These are phyloP conservation scores for Prionailurus bengalensis DNA, from an alignment of 2,113 vertebrate species.

Conservation along the genomic window DNA sequence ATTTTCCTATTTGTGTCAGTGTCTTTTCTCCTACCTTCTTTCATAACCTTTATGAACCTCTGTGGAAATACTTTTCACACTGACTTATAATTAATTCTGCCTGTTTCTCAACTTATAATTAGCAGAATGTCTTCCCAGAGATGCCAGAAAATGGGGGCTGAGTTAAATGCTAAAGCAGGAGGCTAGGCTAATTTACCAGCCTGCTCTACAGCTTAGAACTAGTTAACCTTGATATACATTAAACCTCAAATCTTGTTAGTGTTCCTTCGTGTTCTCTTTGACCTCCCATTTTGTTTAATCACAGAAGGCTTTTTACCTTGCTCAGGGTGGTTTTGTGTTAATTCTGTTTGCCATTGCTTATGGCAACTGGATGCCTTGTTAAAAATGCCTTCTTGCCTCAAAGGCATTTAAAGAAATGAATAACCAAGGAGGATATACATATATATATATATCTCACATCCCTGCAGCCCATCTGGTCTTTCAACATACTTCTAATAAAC, in stretches of 20 bases:
- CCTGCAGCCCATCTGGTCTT: constrained; percentile 46
- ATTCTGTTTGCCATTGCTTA: constrained; percentile 30
- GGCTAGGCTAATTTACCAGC: neutral
- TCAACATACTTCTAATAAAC: constrained; percentile 1
- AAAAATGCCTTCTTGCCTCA: neutral
- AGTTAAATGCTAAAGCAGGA: neutral
- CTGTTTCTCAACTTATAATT: constrained; percentile 10
- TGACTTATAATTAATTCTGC: neutral
- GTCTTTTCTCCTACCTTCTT: neutral
- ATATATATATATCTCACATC: neutral
- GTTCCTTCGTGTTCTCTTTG: neutral
- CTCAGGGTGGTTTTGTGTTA: neutral
- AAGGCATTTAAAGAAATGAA: constrained; percentile 13
- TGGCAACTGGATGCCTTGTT: neutral
- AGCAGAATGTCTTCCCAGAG: neutral
- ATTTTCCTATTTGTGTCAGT: neutral
- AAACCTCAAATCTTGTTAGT: neutral
- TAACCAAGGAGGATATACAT: constrained; percentile 9
- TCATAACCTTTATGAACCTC: neutral
- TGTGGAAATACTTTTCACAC: neutral
- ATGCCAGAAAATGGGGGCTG: neutral
- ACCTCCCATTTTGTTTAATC: neutral
- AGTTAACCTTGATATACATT: neutral
- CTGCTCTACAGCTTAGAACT: neutral
- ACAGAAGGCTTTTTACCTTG: constrained; percentile 10